Evolutionary conservation across 2,797 vertebrate species (phyloP).

Genomic region (Chrosomus eos): DNA sequence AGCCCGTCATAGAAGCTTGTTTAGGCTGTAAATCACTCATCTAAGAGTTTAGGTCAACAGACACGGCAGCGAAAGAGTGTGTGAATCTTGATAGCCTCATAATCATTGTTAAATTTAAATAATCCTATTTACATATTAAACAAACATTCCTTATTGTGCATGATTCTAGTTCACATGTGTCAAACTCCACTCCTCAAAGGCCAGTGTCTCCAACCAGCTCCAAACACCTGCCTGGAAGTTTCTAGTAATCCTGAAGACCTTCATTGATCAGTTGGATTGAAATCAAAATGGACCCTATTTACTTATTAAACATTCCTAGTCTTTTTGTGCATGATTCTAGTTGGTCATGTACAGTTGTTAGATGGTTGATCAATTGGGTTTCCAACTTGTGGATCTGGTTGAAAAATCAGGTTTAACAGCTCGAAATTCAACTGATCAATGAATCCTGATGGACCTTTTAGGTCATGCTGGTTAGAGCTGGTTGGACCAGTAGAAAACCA

Average conservation of each 20-base stretch:
- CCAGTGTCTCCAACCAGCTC: neutral
- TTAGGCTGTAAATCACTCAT: constrained; percentile 34
- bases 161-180: neutral
- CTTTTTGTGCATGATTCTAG: neutral
- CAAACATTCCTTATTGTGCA: neutral
- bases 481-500: neutral
- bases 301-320: neutral
- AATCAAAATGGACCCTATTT: neutral
- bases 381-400: neutral
- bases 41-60: neutral
- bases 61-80: neutral
- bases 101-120: neutral
- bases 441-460: neutral
- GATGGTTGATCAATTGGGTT: neutral
- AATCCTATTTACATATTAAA: neutral
- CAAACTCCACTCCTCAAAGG: neutral
- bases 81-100: neutral
- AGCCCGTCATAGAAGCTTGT: neutral
- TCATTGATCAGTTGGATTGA: neutral
- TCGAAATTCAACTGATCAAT: neutral
- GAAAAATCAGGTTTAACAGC: neutral
- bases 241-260: neutral
- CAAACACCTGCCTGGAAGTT: neutral
- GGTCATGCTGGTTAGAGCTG: neutral
- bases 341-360: neutral